phyloP scores from a whole-genome alignment of 2,888 invertebrate genomes.

The Cryptus armator region DNA sequence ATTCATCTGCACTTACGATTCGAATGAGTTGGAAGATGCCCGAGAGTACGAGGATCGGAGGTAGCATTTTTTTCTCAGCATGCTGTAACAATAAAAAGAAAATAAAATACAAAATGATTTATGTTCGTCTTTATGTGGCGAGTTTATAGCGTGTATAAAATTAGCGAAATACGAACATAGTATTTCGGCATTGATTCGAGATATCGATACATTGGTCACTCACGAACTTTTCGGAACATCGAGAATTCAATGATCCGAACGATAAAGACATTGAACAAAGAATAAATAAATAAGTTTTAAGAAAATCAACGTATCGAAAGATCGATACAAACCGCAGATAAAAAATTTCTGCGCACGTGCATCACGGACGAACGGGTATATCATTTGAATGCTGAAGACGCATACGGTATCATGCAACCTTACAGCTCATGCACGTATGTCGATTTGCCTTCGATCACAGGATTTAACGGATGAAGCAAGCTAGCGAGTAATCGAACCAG shows the following conservation, averaged over 20 bases:
- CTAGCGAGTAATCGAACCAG: not conserved
- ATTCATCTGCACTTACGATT: conserved; percentile 75
- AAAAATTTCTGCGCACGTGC: too few species aligned
- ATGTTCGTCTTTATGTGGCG: not conserved
- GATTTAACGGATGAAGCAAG: conserved; percentile 26
- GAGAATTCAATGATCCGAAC: too few species aligned
- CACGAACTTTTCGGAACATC: too few species aligned
- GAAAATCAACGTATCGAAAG: too few species aligned
- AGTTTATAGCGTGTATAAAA: not conserved
- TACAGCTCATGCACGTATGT: not conserved
- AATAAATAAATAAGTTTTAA: too few species aligned
- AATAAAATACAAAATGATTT: not conserved
- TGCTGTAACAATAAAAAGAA: conserved; percentile 77
- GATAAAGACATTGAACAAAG: too few species aligned
- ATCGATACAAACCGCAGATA: too few species aligned
- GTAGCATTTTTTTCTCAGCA: conserved; percentile 83
- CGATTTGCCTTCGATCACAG: conserved; percentile 36
- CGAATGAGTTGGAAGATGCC: conserved; percentile 77
- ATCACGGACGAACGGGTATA: too few species aligned
- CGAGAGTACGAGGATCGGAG: conserved; percentile 79
- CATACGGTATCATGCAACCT: not conserved
- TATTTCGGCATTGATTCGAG: too few species aligned
- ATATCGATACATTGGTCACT: too few species aligned
- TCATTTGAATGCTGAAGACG: not conserved
- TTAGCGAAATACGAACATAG: not conserved